Percentiles rank a stretch among this genome's conserved stretches.
Conservation (phyloP, 2,888 invertebrate species). For the Eudasyphora cyanicolor region DNA sequence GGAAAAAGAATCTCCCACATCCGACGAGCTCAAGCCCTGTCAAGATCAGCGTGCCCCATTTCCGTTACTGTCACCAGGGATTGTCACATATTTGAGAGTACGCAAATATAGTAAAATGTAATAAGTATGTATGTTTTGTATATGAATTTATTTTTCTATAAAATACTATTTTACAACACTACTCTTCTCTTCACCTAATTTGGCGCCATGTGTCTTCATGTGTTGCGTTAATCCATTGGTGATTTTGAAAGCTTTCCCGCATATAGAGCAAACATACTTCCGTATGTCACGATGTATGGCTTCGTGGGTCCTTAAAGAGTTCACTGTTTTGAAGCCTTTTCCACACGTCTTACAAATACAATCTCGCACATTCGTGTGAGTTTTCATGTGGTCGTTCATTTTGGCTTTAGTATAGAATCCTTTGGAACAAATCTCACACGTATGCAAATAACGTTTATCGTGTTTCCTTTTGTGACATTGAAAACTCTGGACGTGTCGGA, state of each 20-base stretch:
- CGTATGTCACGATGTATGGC: conserved; percentile 58
- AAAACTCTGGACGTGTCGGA: conserved; percentile 48
- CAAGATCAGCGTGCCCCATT: background rate
- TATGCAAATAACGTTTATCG: conserved; percentile 55
- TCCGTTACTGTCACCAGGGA: no score
- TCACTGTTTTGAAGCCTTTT: conserved; percentile 61
- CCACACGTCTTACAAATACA: conserved; percentile 51
- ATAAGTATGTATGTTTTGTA: no score
- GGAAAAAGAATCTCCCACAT: no score
- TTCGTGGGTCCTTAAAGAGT: conserved; percentile 56
- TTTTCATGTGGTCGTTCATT: conserved; percentile 58
- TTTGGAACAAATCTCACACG: conserved; percentile 54
- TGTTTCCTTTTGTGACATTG: conserved; percentile 52
- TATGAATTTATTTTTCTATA: background rate
- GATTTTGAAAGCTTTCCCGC: conserved; percentile 59
- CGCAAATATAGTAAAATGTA: no score
- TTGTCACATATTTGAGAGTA: background rate
- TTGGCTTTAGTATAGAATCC: conserved; percentile 56
- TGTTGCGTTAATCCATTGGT: conserved; percentile 57
- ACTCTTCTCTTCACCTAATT: conserved; percentile 39
- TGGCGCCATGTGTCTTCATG: conserved; percentile 54
- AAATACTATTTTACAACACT: background rate
- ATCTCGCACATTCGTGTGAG: conserved; percentile 56
- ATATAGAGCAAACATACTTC: conserved; percentile 53
- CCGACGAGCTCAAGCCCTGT: no score